Percentiles rank a stretch among this genome's conserved stretches.
phyloP scores from a whole-genome alignment of 2,113 vertebrate species.

The Morone chrysops region DNA sequence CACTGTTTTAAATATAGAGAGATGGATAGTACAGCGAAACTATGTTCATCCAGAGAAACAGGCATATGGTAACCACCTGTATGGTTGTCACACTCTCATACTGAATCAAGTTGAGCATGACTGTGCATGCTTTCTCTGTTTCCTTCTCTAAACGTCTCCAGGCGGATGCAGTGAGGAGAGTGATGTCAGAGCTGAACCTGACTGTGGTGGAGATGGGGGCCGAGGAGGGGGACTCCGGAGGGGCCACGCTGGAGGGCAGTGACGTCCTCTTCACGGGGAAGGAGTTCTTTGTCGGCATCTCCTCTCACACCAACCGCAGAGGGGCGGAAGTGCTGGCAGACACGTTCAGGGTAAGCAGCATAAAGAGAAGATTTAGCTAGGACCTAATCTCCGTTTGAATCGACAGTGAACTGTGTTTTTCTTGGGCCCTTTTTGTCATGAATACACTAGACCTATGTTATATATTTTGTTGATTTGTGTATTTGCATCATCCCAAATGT shows the following conservation, averaged over 20 bases:
- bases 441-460: not conserved
- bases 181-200: constrained; percentile 89
- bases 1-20: not conserved
- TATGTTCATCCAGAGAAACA: not conserved
- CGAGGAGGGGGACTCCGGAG: constrained; percentile 79
- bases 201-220: constrained; percentile 87
- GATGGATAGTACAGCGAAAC: not conserved
- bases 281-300: constrained; percentile 94
- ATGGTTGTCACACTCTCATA: too few species aligned
- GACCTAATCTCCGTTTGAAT: not conserved
- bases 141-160: constrained; percentile 51
- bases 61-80: not conserved
- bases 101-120: not conserved
- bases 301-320: constrained; percentile 91
- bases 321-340: constrained; percentile 91
- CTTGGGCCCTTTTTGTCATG: not conserved
- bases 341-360: constrained; percentile 86
- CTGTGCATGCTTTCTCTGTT: not conserved
- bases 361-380: not conserved
- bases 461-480: too few species aligned
- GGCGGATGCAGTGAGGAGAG: constrained; percentile 87
- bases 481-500: too few species aligned
- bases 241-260: constrained; percentile 91
- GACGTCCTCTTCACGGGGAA: constrained; percentile 92
- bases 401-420: not conserved